phyloP scores from a whole-genome alignment of 2,113 vertebrate species.

The Orthonyx spaldingii region DNA sequence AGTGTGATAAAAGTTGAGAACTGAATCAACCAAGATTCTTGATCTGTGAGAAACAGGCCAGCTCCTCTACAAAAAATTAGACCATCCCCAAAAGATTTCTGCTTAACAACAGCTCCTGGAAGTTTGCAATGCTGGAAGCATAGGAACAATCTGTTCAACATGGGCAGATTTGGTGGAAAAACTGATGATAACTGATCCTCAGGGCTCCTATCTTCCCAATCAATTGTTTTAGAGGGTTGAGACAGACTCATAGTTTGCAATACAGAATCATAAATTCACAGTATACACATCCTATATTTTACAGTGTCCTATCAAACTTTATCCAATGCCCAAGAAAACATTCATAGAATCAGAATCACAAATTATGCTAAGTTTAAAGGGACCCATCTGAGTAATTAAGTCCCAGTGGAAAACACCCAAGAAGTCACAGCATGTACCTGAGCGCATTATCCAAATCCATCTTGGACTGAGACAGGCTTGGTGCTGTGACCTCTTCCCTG shows the following conservation, averaged over 20 bases:
- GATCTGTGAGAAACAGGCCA: accelerated
- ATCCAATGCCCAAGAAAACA: neutral
- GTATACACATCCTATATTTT: neutral
- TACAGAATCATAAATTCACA: neutral
- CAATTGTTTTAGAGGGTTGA: neutral
- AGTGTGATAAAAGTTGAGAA: neutral
- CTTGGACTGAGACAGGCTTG: neutral
- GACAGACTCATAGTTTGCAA: neutral
- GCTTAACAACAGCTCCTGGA: neutral
- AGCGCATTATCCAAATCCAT: neutral
- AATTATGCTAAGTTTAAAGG: neutral
- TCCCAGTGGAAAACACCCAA: neutral
- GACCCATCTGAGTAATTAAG: neutral
- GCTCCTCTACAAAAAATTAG: neutral
- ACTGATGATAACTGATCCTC: neutral
- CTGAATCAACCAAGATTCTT: neutral
- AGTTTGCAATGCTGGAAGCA: neutral
- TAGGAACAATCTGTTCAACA: neutral
- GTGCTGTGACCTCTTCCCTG: neutral
- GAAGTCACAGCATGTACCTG: neutral
- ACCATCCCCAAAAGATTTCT: neutral
- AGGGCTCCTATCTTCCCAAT: neutral
- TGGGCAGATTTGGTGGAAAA: neutral
- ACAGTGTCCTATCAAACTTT: neutral
- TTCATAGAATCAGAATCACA: neutral